Evolutionary conservation across 2,113 vertebrate species (phyloP).

Genomic region (Tetraodon nigroviridis): DNA sequence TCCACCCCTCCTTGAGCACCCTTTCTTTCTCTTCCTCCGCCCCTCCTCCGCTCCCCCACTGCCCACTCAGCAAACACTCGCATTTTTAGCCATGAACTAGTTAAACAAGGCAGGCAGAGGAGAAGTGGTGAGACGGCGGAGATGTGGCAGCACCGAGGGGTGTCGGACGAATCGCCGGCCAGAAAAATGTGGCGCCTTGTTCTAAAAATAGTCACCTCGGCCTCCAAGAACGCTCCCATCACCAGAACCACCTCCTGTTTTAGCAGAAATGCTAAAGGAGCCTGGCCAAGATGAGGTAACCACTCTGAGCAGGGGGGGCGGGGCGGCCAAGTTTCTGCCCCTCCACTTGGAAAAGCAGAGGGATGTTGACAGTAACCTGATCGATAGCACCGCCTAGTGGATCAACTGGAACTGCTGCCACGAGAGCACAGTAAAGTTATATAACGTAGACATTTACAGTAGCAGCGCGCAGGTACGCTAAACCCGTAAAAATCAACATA

Average conservation of each 20-base stretch:
- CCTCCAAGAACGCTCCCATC: neutral
- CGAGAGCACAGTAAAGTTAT: constrained; percentile 1
- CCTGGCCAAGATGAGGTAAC: constrained; percentile 22
- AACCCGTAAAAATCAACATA: constrained; percentile 32
- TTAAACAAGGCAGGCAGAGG: constrained; percentile 36
- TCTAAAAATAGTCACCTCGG: no score
- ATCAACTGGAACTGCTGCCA: neutral
- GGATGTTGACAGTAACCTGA: constrained; percentile 25
- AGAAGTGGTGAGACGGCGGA: constrained; percentile 38
- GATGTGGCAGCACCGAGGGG: constrained; percentile 34
- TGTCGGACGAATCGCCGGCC: constrained; percentile 39
- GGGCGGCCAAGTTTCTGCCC: constrained; percentile 40
- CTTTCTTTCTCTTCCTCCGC: constrained; percentile 44
- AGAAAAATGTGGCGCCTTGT: neutral
- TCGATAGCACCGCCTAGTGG: constrained; percentile 72
- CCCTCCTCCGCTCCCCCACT: constrained; percentile 51
- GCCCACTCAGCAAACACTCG: constrained; percentile 71
- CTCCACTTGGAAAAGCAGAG: constrained; percentile 7
- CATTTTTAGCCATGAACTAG: constrained; percentile 47
- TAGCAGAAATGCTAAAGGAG: constrained; percentile 17
- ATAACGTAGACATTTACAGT: constrained; percentile 11
- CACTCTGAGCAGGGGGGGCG: constrained; percentile 57
- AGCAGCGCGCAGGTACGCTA: constrained; percentile 2
- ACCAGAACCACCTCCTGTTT: constrained; percentile 1
- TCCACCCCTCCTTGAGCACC: constrained; percentile 45